These are phyloP conservation scores for Ganaspis brasiliensis DNA, from an alignment of 2,888 invertebrate species.

Conservation along the genomic window DNA sequence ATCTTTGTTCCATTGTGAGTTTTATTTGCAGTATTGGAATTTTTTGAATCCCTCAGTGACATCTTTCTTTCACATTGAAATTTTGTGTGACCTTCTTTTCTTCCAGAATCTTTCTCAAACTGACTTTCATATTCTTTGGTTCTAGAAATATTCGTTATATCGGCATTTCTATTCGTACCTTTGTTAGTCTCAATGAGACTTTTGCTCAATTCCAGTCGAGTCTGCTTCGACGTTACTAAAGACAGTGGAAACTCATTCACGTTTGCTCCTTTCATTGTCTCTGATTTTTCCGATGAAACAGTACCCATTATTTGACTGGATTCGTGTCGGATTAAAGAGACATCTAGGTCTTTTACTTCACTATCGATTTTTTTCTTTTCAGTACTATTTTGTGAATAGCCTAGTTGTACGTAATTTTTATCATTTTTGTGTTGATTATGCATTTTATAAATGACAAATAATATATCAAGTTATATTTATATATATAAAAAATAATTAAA, in stretches of 20 bases:
- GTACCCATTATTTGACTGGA: slow-evolving; percentile 24
- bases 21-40: neutral
- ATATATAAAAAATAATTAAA: too few species aligned
- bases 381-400: neutral
- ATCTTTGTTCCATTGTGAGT: neutral
- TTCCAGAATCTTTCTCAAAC: slow-evolving; percentile 28
- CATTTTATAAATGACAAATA: too few species aligned
- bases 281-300: slow-evolving; percentile 29
- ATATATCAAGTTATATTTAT: too few species aligned
- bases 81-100: slow-evolving; percentile 43
- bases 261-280: slow-evolving; percentile 31
- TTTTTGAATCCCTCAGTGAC: slow-evolving; percentile 12
- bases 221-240: slow-evolving; percentile 67
- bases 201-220: slow-evolving; percentile 63
- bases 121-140: slow-evolving; percentile 41
- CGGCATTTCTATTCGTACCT: slow-evolving; percentile 23
- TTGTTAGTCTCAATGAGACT: slow-evolving; percentile 58
- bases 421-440: neutral
- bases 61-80: slow-evolving; percentile 45
- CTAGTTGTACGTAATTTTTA: neutral
- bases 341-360: slow-evolving; percentile 8
- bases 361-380: neutral
- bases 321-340: slow-evolving; percentile 18
- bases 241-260: slow-evolving; percentile 48
- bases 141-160: neutral